Percentiles rank a stretch among this genome's conserved stretches.
Conservation (phyloP, 2,888 invertebrate genomes). For the Phengaris alcon region DNA sequence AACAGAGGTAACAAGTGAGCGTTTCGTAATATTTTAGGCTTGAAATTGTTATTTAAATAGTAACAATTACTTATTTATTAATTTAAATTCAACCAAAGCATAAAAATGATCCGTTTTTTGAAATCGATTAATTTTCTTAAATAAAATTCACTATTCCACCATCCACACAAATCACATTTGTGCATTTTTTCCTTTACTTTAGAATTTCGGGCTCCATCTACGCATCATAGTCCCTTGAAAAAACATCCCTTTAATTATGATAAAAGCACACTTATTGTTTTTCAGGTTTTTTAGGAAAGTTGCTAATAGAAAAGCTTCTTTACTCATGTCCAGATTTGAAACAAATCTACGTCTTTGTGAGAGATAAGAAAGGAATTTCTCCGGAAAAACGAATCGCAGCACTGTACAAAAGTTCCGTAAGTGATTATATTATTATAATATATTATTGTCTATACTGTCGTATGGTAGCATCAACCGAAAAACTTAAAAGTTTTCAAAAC, state of each 20-base stretch:
- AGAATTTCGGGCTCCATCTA: too few relatives aligned
- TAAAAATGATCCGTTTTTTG: too few relatives aligned
- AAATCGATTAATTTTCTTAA: too few relatives aligned
- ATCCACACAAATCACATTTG: too few relatives aligned
- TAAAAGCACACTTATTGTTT: background rate
- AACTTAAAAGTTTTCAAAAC: background rate
- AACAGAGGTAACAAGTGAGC: background rate
- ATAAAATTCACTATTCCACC: too few relatives aligned
- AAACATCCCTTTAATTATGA: too few relatives aligned
- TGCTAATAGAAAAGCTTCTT: slow-evolving; percentile 19
- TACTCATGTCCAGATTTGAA: slow-evolving; percentile 18
- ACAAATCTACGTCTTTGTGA: background rate
- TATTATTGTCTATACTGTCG: too few relatives aligned
- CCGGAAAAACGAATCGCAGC: background rate
- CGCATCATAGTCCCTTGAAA: background rate
- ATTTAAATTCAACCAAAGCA: too few relatives aligned
- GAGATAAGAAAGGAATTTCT: background rate
- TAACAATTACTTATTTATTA: too few relatives aligned
- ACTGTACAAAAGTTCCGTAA: background rate
- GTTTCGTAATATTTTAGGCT: background rate
- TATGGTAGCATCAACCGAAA: background rate
- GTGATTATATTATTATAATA: background rate
- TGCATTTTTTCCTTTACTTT: too few relatives aligned
- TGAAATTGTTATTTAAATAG: too few relatives aligned
- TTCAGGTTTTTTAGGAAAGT: slow-evolving; percentile 8